These are phyloP conservation scores for Dermochelys coriacea DNA, from an alignment of 2,797 vertebrate species.

Conservation along the genomic window DNA sequence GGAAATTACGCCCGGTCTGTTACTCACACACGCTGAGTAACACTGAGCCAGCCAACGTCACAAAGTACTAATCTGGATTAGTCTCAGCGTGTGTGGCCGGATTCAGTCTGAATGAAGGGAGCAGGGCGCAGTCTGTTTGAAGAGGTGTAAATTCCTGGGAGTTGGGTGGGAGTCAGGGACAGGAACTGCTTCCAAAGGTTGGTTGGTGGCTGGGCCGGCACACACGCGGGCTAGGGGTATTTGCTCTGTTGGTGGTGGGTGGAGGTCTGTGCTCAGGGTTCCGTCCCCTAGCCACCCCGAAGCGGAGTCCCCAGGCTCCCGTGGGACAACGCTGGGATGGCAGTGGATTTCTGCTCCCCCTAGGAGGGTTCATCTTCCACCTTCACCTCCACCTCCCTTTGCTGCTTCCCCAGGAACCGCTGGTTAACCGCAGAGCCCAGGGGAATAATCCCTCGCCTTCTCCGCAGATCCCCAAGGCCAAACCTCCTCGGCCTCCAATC, in stretches of 20 bases:
- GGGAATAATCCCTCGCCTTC: neutral
- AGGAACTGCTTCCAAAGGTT: neutral
- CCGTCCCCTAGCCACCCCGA: neutral
- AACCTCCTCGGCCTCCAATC: slow-evolving; percentile 30
- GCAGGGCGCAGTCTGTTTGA: neutral
- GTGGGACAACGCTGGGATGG: neutral
- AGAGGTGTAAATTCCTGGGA: neutral
- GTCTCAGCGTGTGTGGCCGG: too few relatives aligned
- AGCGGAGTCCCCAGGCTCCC: neutral
- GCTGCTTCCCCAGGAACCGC: too few relatives aligned
- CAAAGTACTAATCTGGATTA: neutral
- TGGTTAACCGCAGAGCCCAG: neutral
- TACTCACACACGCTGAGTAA: neutral
- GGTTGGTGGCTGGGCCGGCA: too few relatives aligned
- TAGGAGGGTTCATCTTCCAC: neutral
- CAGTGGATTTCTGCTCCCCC: neutral
- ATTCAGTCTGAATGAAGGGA: neutral
- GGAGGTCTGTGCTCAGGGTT: neutral
- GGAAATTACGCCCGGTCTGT: neutral
- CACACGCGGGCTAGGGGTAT: too few relatives aligned
- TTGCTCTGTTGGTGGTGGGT: too few relatives aligned
- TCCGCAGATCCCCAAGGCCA: neutral
- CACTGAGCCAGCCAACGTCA: neutral
- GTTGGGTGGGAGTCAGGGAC: neutral
- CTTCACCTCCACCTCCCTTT: neutral